phyloP scores from a whole-genome alignment of 2,113 vertebrate species.

The Nesoenas mayeri region DNA sequence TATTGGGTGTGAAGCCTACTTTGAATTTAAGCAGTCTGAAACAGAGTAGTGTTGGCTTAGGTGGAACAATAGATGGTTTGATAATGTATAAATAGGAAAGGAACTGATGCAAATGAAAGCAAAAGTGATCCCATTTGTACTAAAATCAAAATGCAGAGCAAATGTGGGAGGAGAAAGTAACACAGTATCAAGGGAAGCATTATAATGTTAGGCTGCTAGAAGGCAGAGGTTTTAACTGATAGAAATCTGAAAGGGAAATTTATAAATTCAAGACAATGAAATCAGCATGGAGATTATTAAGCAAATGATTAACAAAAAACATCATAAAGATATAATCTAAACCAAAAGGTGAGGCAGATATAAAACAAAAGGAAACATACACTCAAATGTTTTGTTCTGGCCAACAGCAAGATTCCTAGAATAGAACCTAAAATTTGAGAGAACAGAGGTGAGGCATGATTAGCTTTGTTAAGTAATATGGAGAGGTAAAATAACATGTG shows the following conservation, averaged over 20 bases:
- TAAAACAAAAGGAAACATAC: not conserved
- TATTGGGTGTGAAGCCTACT: not conserved
- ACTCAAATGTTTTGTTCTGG: not conserved
- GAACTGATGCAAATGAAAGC: constrained; percentile 10
- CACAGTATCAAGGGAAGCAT: not conserved
- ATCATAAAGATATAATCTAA: not conserved
- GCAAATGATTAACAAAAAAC: not conserved
- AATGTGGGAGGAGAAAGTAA: constrained; percentile 9
- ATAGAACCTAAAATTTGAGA: not conserved
- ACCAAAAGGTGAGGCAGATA: not conserved
- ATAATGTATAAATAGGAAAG: constrained; percentile 14
- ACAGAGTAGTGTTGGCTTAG: not conserved
- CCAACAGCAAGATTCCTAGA: not conserved
- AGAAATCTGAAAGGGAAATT: not conserved
- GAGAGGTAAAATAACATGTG: not conserved
- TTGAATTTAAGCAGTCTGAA: constrained; percentile 16
- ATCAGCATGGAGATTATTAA: not conserved
- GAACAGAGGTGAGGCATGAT: not conserved
- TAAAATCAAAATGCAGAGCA: constrained; percentile 6
- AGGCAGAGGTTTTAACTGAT: not conserved
- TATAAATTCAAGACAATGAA: not conserved
- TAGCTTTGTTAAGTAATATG: not conserved
- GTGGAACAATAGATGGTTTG: not conserved
- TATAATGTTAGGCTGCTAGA: not conserved
- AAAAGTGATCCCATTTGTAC: not conserved